Percentiles rank a stretch among this genome's conserved stretches.
Evolutionary conservation across 2,113 vertebrate species (phyloP).

Genomic region (Callospermophilus lateralis): DNA sequence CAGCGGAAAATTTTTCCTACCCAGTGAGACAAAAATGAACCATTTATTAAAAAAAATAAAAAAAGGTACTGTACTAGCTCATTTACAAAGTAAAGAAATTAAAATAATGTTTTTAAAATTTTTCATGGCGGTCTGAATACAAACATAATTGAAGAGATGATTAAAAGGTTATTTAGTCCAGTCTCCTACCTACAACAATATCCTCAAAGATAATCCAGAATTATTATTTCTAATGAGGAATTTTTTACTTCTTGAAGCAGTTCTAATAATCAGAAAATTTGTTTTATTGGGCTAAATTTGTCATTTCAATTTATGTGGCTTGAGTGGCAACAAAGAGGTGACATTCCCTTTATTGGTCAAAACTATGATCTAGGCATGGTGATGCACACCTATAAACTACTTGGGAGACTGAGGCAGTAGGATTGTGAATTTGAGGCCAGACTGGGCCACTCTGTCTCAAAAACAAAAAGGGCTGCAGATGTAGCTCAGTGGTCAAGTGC

Average conservation of each 20-base stretch:
- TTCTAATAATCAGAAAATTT: background rate
- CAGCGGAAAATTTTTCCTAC: background rate
- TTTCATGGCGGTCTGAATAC: background rate
- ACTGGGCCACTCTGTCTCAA: too few relatives aligned
- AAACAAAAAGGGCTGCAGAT: too few relatives aligned
- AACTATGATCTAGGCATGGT: background rate
- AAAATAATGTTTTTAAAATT: background rate
- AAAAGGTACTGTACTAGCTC: background rate
- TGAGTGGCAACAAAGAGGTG: background rate
- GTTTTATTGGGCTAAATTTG: background rate
- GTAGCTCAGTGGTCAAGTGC: too few relatives aligned
- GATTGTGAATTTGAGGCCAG: too few relatives aligned
- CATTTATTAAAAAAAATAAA: background rate
- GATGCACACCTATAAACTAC: too few relatives aligned
- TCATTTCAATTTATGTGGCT: conserved; percentile 26
- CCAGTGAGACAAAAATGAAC: background rate
- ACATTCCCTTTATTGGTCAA: background rate
- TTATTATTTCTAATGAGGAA: conserved; percentile 34
- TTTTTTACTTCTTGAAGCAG: conserved; percentile 32
- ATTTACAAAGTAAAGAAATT: background rate
- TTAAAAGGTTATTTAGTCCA: conserved; percentile 22
- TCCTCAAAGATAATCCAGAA: background rate
- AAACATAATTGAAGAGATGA: background rate
- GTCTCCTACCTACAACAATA: background rate
- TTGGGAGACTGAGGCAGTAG: too few relatives aligned